A percentile compares a stretch with the other conserved stretches of the same genome.
Evolutionary conservation across 2,888 invertebrate species (phyloP).

Genomic region (Poecilobothrus nobilitatus): DNA sequence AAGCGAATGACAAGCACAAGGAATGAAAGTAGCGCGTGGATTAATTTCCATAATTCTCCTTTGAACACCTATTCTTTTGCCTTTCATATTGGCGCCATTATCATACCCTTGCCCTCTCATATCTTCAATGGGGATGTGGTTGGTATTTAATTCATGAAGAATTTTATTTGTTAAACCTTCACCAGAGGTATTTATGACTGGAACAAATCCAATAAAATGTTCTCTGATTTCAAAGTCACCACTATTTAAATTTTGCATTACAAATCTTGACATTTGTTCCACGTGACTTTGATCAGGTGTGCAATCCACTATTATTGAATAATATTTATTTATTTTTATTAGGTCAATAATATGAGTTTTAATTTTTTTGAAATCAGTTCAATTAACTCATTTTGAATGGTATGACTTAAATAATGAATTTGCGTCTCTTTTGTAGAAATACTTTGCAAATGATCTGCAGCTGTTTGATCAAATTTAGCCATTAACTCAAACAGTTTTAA

Average conservation of each 20-base stretch:
- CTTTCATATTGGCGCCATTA: slow-evolving; percentile 10
- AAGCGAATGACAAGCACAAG: slow-evolving; percentile 8
- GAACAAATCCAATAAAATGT: slow-evolving; percentile 5
- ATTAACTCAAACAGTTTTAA: too few species aligned
- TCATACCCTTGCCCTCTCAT: slow-evolving; percentile 11
- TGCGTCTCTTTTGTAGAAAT: slow-evolving; percentile 9
- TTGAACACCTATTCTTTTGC: slow-evolving; percentile 1
- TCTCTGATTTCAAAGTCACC: slow-evolving; percentile 8
- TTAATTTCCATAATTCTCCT: slow-evolving; percentile 7
- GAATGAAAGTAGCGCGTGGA: slow-evolving; percentile 9
- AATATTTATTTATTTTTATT: slow-evolving; percentile 8
- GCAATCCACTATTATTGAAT: slow-evolving; percentile 9
- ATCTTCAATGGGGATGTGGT: slow-evolving; percentile 10
- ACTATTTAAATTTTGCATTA: not conserved
- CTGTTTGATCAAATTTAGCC: slow-evolving; percentile 3
- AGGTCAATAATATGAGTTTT: slow-evolving; percentile 10
- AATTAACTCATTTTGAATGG: slow-evolving; percentile 9
- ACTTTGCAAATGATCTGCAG: slow-evolving; percentile 8
- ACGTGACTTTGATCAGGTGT: slow-evolving; percentile 9
- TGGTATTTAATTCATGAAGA: slow-evolving; percentile 11
- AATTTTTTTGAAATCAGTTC: slow-evolving; percentile 3
- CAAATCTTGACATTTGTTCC: slow-evolving; percentile 10
- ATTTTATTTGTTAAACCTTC: slow-evolving; percentile 10
- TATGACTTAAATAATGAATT: slow-evolving; percentile 2
- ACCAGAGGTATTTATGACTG: slow-evolving; percentile 3